Conservation (phyloP, 2,113 vertebrate species). For the Entomyzon cyanotis region DNA sequence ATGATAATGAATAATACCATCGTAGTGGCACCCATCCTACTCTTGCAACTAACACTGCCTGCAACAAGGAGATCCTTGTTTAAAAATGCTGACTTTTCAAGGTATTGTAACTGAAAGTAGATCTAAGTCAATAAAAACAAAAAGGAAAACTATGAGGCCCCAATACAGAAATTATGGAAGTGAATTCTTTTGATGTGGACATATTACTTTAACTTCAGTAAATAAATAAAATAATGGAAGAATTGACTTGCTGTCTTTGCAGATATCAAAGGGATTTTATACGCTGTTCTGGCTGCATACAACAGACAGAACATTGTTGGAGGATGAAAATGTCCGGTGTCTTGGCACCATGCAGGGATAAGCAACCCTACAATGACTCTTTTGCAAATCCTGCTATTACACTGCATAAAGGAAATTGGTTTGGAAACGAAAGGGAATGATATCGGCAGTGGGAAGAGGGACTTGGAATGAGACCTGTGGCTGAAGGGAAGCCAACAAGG, state of each 20-base stretch:
- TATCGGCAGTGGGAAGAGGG: not conserved
- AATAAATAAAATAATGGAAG: slow-evolving; percentile 28
- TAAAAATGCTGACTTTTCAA: not conserved
- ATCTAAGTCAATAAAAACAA: not conserved
- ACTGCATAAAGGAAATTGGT: not conserved
- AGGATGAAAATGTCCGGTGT: not conserved
- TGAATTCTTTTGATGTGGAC: not conserved
- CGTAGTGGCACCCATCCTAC: not conserved
- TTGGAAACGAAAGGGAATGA: not conserved
- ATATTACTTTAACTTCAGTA: not conserved
- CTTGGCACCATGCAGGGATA: not conserved
- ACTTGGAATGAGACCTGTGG: slow-evolving; percentile 8
- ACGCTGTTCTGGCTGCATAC: not conserved
- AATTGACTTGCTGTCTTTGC: not conserved
- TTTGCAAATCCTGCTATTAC: not conserved
- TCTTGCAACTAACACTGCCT: not conserved
- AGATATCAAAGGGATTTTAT: slow-evolving; percentile 43
- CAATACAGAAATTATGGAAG: not conserved
- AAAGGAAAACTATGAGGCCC: not conserved
- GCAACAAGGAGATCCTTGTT: not conserved
- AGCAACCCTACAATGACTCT: not conserved
- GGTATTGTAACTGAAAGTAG: not conserved
- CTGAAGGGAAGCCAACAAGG: not conserved
- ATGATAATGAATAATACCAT: not conserved
- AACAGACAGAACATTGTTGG: slow-evolving; percentile 44